Base-by-base conservation (phyloP, 2,888 invertebrate genomes). In the Apotomis turbidana region DNA sequence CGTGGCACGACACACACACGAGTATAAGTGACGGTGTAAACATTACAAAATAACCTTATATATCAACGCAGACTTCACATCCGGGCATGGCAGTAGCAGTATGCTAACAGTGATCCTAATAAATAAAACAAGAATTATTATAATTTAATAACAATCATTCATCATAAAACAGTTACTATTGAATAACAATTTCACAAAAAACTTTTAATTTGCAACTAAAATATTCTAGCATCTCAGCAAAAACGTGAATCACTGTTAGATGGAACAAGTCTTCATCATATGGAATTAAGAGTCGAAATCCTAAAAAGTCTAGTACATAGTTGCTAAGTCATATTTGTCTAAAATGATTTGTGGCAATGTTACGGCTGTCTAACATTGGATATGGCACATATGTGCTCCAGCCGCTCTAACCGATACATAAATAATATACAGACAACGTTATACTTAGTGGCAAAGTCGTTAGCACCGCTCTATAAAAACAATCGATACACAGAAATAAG, bases 381-480 rank as follows among this genome's bases (percentile, higher is more conserved):
- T 80, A 84, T 81, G 85, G 85, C 84, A 80, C 76, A 51, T 57
- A n/a, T 70, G 81, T 81, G 84, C 80, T 75, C 81, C 81, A 84
- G 80, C 82, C 78, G 77, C 75, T 79, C 80, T 81, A 80, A 80
- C 76, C 76, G 76, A 80, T 59, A 68, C 76, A 75, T 74, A 15
- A 57, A 57, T 63, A 68, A 66, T 46, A 70, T 61, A 67, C 36
- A 66, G 46, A 57, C 51, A 74, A 60, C 38, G 52, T 57, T 75
- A 75, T 75, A 76, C 78, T 79, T 83, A 85, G 76, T 85, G 84
- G 83, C 84, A 77, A 84, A 83, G 77, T 69, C 54, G 76, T 80
- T 84, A 85, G 85, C 86, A 86, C 86, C 86, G 80, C 78, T 62
- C 52, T 59, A 57, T 54, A n/a, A 68, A 68, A 62, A 72, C 51